Base-by-base conservation (phyloP, 1,140 invertebrate genomes). In the Phthorimaea operculella region DNA sequence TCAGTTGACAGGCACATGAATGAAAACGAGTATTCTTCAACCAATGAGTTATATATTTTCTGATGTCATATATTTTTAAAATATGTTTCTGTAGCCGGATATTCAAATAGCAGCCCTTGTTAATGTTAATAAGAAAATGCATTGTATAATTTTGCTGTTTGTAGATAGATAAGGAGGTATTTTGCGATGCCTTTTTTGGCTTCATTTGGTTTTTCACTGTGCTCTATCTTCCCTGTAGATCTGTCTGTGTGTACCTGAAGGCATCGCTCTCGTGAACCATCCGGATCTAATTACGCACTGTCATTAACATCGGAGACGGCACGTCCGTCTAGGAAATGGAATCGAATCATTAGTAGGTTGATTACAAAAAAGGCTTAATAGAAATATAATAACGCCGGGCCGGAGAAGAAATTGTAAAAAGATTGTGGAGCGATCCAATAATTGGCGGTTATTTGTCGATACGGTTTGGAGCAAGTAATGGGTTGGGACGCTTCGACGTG, bases 331-430 rank as follows among this genome's bases (percentile, higher is more conserved):
- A 77, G 79, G 81, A 81, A 84, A 84, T 85, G 79, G 79, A 82
- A 83, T 85, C 81, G 79, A 84, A 84, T 84, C 81, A 83, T 84
- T 83, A 84, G 79, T 79, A 80, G 78, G 83, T 82, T 83, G 81
- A 85, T 85, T 83, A 85, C 79, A 83, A 85, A 85, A 84, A 85
- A 84, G 79, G 77, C 78, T 81, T 83, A 83, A 83, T 85, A 85
- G 79, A 83, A 83, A 83, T 81, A 85, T 83, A 85, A 85, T 85
- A 85, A 85, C 79, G 76, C 57, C 56, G 57, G 21, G 77, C 60
- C 66, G 61, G 69, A 74, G 81, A 80, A 82, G 81, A 85, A 83
- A 85, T 85, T 85, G 81, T 85, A 82, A 85, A 85, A 85, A 85
- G 81, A 85, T 85, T 85, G 82, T 83, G 70, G 79, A 80, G 79